Evolutionary conservation across 1,140 invertebrate species (phyloP).

Genomic region (Pogonomyrmex californicus): DNA sequence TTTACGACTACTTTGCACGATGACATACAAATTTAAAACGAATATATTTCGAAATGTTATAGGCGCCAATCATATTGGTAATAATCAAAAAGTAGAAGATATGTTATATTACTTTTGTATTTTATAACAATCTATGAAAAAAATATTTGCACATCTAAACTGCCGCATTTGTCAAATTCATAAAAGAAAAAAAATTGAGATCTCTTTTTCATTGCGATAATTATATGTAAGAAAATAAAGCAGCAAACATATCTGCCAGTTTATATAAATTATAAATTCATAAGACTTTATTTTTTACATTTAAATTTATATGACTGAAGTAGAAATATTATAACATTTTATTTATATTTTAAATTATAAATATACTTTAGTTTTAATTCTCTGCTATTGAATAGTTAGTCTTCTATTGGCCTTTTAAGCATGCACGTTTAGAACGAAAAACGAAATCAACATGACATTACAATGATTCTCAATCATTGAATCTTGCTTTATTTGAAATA

Average conservation of each 20-base stretch:
- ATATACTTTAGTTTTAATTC: neutral
- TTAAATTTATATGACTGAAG: slow-evolving; percentile 21
- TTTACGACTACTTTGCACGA: neutral
- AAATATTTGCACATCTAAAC: neutral
- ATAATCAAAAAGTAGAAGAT: slow-evolving; percentile 45
- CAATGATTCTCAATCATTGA: neutral
- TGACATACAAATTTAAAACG: slow-evolving; percentile 13
- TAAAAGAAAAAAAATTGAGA: neutral
- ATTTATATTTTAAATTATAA: neutral
- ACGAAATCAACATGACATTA: too few species aligned
- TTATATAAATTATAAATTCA: neutral
- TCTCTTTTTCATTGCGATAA: slow-evolving; percentile 23
- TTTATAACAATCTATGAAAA: slow-evolving; percentile 39
- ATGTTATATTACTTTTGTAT: slow-evolving; percentile 19
- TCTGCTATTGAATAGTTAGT: neutral
- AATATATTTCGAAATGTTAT: slow-evolving; percentile 32
- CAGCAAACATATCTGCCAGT: slow-evolving; percentile 42
- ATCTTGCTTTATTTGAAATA: neutral
- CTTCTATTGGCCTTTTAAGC: too few species aligned
- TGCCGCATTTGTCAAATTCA: neutral
- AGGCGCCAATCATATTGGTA: slow-evolving; percentile 13
- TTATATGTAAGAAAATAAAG: neutral
- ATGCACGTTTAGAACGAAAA: too few species aligned
- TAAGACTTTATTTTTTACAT: slow-evolving; percentile 14
- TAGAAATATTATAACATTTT: slow-evolving; percentile 21